Conservation (phyloP, 2,113 vertebrate genomes). For the Cephalopterus ornatus region DNA sequence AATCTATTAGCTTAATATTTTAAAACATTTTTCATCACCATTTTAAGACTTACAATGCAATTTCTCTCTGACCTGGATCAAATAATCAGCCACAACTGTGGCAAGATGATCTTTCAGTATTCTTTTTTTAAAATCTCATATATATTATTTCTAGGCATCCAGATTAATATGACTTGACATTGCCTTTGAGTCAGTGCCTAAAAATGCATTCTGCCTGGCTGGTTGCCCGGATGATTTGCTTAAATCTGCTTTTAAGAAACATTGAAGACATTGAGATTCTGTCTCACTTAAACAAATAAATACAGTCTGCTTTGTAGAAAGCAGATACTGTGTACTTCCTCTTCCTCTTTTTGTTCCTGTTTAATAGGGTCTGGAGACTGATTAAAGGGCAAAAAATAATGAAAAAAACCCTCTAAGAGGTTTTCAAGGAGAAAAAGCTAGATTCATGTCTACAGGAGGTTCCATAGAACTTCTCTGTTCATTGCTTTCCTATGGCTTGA, state of each 20-base stretch:
- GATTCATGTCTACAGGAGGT: neutral
- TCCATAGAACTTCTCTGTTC: neutral
- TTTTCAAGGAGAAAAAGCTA: conserved; percentile 21
- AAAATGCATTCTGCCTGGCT: conserved; percentile 45
- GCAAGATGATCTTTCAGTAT: neutral
- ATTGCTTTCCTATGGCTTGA: neutral
- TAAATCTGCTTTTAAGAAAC: conserved; percentile 37
- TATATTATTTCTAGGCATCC: conserved; percentile 26
- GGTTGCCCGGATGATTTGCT: conserved; percentile 38
- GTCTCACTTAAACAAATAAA: conserved; percentile 63
- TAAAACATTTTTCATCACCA: neutral
- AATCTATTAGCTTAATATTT: neutral
- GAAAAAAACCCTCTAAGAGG: neutral
- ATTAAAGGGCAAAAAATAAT: neutral
- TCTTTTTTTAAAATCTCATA: neutral
- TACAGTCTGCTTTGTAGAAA: conserved; percentile 48
- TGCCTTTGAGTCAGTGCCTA: conserved; percentile 41
- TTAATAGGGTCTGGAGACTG: neutral
- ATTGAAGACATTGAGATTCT: conserved; percentile 42
- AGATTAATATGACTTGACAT: conserved; percentile 36
- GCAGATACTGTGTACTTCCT: conserved; percentile 10
- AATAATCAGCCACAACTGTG: neutral
- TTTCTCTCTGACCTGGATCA: neutral
- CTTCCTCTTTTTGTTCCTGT: conserved; percentile 48
- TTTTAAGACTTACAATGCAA: neutral